These are phyloP conservation scores for Drosophila ezoana DNA, from an alignment of 2,888 invertebrate species.

Conservation along the genomic window DNA sequence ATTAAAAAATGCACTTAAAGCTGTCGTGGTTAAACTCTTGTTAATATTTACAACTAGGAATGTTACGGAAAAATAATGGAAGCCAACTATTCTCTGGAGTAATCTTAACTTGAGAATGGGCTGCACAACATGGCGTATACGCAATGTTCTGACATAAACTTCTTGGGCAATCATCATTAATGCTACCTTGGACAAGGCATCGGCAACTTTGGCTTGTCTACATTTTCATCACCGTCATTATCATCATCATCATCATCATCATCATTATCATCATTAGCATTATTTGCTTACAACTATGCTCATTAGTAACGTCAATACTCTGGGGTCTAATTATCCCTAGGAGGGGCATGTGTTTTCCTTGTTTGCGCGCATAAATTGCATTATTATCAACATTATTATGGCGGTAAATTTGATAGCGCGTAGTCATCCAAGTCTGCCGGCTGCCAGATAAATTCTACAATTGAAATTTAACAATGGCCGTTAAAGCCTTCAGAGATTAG, in stretches of 20 bases:
- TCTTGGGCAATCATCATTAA: slow-evolving; percentile 53
- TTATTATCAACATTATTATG: slow-evolving; percentile 50
- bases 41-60: neutral
- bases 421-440: neutral
- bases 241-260: slow-evolving; percentile 11
- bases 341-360: slow-evolving; percentile 23
- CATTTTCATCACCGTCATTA: slow-evolving; percentile 35
- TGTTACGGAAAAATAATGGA: slow-evolving; percentile 12
- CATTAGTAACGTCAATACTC: slow-evolving; percentile 44
- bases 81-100: slow-evolving; percentile 45
- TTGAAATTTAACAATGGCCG: slow-evolving; percentile 1
- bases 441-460: slow-evolving; percentile 4
- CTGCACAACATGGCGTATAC: slow-evolving; percentile 43
- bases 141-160: slow-evolving; percentile 29
- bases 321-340: slow-evolving; percentile 38
- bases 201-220: slow-evolving; percentile 42
- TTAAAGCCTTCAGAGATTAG: neutral
- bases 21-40: neutral
- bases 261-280: slow-evolving; percentile 28
- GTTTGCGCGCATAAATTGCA: slow-evolving; percentile 46
- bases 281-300: slow-evolving; percentile 34
- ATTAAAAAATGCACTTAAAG: slow-evolving; percentile 42
- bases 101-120: slow-evolving; percentile 12
- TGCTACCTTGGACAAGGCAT: slow-evolving; percentile 19
- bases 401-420: slow-evolving; percentile 31